phyloP scores from a whole-genome alignment of 2,113 vertebrate species.

The Pan paniscus region DNA sequence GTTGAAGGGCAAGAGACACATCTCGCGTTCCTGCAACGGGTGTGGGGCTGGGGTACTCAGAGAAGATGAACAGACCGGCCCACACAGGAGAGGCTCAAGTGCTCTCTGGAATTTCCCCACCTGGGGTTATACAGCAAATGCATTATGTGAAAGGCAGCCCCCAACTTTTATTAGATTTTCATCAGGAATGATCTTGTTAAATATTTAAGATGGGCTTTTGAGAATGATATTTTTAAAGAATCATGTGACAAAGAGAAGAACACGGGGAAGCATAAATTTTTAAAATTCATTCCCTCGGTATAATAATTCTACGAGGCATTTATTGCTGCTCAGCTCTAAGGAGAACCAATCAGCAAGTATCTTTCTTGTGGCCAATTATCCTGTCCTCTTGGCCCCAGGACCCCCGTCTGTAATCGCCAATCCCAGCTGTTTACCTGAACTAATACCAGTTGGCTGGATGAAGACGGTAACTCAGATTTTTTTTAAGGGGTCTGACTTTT shows the following conservation, averaged over 20 bases:
- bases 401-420: accelerated
- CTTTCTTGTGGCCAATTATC: background rate
- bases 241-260: background rate
- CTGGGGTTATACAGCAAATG: accelerated
- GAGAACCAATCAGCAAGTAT: accelerated
- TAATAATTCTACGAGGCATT: background rate
- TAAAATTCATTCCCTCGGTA: background rate
- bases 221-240: conserved; percentile 7
- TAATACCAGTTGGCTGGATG: background rate
- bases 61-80: accelerated
- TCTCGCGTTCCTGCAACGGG: accelerated
- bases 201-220: conserved; percentile 18
- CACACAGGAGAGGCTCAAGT: accelerated
- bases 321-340: accelerated
- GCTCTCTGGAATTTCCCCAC: accelerated
- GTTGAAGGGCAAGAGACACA: accelerated
- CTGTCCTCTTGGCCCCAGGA: accelerated
- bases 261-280: background rate
- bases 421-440: background rate
- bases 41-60: accelerated
- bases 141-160: background rate
- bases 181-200: conserved; percentile 12
- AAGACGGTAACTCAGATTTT: accelerated
- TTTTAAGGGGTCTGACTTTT: background rate
- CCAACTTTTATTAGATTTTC: background rate